phyloP scores from a whole-genome alignment of 2,113 vertebrate genomes.

The Dipodomys ordii region DNA sequence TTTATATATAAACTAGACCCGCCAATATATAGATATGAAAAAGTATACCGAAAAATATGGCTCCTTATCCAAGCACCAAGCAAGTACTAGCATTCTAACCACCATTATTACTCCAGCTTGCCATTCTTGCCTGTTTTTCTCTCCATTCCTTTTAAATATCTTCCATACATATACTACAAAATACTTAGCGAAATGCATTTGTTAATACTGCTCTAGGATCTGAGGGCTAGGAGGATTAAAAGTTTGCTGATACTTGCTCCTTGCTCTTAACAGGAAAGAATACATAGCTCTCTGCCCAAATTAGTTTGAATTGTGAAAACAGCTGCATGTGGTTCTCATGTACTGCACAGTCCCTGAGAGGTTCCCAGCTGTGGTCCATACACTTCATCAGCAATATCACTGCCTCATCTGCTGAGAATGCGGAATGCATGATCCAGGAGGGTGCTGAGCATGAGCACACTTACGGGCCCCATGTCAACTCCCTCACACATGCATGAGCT shows the following conservation, averaged over 20 bases:
- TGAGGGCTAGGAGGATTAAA: constrained; percentile 29
- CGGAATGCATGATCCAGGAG: not conserved
- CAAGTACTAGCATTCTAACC: not conserved
- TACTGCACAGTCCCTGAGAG: not conserved
- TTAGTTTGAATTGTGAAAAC: not conserved
- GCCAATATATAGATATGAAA: not conserved
- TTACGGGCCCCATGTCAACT: not conserved
- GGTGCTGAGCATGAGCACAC: not conserved
- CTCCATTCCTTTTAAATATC: not conserved
- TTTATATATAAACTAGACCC: not conserved
- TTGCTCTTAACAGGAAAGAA: not conserved
- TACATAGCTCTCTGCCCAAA: not conserved
- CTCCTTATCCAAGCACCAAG: not conserved
- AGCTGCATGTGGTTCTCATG: constrained; percentile 11
- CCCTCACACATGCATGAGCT: no score
- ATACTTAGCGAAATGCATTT: not conserved
- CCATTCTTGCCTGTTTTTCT: not conserved
- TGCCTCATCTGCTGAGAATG: not conserved
- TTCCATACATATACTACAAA: not conserved
- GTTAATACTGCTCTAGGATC: not conserved
- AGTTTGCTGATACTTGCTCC: not conserved
- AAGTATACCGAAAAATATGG: not conserved
- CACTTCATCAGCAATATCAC: not conserved
- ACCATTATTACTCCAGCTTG: not conserved
- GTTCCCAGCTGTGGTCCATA: constrained; percentile 16